phyloP scores from a whole-genome alignment of 2,113 vertebrate genomes.

The Odobenus rosmarus region DNA sequence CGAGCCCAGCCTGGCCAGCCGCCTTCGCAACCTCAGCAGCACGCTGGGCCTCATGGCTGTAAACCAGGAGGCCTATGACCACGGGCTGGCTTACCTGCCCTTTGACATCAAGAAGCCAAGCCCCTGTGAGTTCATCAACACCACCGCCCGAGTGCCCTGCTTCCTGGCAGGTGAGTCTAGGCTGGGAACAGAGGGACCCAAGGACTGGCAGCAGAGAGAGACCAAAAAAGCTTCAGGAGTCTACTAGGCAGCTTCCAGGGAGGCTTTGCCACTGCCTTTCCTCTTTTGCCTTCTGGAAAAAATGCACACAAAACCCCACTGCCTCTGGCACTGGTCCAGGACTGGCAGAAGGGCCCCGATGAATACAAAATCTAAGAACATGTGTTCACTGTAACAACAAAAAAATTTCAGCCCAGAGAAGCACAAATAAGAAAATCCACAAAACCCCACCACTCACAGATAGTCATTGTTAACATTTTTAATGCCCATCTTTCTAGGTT shows the following conservation, averaged over 20 bases:
- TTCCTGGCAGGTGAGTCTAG: slow-evolving; percentile 83
- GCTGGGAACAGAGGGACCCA: background rate
- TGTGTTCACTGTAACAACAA: background rate
- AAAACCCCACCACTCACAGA: background rate
- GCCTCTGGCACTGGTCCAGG: background rate
- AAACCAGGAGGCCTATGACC: slow-evolving; percentile 89
- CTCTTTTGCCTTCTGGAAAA: background rate
- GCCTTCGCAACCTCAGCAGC: slow-evolving; percentile 89
- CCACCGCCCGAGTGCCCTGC: slow-evolving; percentile 80
- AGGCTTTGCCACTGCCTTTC: background rate
- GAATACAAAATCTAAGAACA: slow-evolving; percentile 33
- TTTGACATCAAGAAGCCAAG: slow-evolving; percentile 79
- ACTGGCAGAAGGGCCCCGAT: background rate
- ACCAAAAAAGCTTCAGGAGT: background rate
- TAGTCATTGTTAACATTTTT: background rate
- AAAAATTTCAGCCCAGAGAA: background rate
- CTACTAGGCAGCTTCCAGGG: background rate
- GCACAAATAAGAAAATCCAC: background rate
- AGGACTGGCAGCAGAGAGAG: background rate
- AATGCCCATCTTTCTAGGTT: background rate
- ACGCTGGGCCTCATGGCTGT: slow-evolving; percentile 89
- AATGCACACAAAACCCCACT: background rate
- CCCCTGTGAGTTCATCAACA: slow-evolving; percentile 83
- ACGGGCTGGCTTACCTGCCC: slow-evolving; percentile 87
- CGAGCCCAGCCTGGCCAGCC: slow-evolving; percentile 82